Evolutionary conservation across 2,113 vertebrate genomes (phyloP).

Genomic region (Sakesphorus luctuosus): DNA sequence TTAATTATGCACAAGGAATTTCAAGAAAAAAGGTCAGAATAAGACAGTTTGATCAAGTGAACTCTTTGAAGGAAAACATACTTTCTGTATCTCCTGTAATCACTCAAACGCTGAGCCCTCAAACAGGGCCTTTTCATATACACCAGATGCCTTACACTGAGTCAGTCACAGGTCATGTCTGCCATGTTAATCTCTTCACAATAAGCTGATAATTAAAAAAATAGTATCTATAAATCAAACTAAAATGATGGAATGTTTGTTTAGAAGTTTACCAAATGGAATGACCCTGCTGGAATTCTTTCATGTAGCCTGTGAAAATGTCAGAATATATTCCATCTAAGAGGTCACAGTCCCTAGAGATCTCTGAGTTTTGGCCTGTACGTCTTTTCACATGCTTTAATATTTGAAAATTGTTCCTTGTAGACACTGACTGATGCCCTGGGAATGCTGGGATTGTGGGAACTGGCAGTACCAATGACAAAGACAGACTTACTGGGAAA

Average conservation of each 20-base stretch:
- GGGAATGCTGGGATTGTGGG: conserved; percentile 84
- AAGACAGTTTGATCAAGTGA: conserved; percentile 43
- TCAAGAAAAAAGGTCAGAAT: conserved; percentile 25
- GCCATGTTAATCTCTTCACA: conserved; percentile 66
- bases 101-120: conserved; percentile 51
- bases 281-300: conserved; percentile 76
- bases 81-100: conserved; percentile 59
- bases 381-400: conserved; percentile 85
- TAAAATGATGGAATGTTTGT: conserved; percentile 68
- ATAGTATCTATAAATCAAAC: conserved; percentile 65
- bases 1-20: conserved; percentile 44
- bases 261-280: conserved; percentile 78
- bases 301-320: conserved; percentile 82
- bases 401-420: conserved; percentile 81
- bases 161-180: conserved; percentile 55
- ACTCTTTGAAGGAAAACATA: conserved; percentile 60
- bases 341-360: conserved; percentile 79
- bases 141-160: conserved; percentile 51
- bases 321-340: conserved; percentile 78
- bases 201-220: conserved; percentile 61
- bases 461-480: conserved; percentile 79
- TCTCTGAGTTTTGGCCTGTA: conserved; percentile 77
- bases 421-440: conserved; percentile 82
- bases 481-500: conserved; percentile 77
- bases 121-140: conserved; percentile 45